Base-by-base conservation (phyloP, 2,113 vertebrate species). In the Platichthys stellatus region DNA sequence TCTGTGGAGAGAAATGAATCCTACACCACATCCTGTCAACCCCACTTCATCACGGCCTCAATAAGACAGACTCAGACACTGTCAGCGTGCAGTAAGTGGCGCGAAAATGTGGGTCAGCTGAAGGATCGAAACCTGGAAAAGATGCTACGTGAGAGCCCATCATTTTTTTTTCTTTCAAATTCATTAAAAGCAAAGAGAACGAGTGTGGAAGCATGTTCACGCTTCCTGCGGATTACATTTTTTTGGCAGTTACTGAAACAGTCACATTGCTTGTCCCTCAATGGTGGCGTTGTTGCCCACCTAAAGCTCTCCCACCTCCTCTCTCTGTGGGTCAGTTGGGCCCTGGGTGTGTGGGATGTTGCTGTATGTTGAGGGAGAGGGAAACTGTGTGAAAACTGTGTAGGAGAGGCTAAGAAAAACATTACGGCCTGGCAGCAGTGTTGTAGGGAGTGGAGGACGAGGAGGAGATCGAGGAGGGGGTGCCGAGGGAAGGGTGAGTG, bases 341-440 rank as follows among this genome's bases (percentile, higher is more conserved):
- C 86, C 86, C 80, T 66, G 88, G 82, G 86, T 89, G 90, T 90
- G 91, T 91, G 89, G 88, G 89, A 90, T 87, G 90, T 69, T 86
- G 82, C 82, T 89, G 92, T 91, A 80, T 87, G 88, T 90, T 90
- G 85, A 90, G 88, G 86, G 86, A 89, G 89, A 89, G 88, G 88
- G 87, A 90, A 87, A 85, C 84, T 90, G 91, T 92, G 92, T 88
- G 93, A 94, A 92, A 95, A 94, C 84, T 92, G 94, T 92, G 94
- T 95, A 95, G 96, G 95, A 96, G 95, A 95, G 93, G 94, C 94
- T 94, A 77, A 92, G 92, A 93, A 95, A 95, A 95, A 93, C 93
- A 89, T 63, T 47, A 91, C 72, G 78, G 92, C 57, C 73, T 93
- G 88, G 91, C 87, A 87, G 91, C 76, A 83, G 87, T 54, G 83